These are phyloP conservation scores for Cepaea nemoralis DNA, from an alignment of 1,140 invertebrate species.

Conservation along the genomic window DNA sequence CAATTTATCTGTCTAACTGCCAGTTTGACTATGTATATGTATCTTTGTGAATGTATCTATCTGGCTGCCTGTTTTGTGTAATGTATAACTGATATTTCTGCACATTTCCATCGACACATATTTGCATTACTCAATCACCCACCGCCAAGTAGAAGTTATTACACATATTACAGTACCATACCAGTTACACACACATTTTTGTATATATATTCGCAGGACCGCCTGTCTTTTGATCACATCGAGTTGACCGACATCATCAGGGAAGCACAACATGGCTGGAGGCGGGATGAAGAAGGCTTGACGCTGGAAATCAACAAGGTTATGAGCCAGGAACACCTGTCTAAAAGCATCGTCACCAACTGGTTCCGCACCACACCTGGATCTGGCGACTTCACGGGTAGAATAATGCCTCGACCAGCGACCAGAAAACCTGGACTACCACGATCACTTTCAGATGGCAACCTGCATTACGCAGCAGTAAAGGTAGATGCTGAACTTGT, in stretches of 20 bases:
- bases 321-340: conserved; percentile 22
- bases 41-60: no score
- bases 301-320: conserved; percentile 22
- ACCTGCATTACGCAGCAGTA: neutral
- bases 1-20: no score
- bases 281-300: neutral
- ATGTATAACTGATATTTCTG: no score
- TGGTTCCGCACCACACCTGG: neutral
- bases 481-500: neutral
- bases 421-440: neutral
- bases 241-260: conserved; percentile 28
- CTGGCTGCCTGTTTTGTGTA: no score
- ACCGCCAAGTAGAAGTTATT: no score
- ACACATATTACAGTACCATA: no score
- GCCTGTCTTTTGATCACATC: conserved; percentile 8
- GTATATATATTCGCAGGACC: conserved; percentile 14
- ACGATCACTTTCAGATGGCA: conserved; percentile 9
- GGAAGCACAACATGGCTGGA: conserved; percentile 25
- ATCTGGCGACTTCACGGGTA: neutral
- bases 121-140: no score
- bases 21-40: no score
- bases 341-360: conserved; percentile 12
- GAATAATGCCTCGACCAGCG: no score
- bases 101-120: no score
- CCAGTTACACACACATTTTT: neutral